Base-by-base conservation (phyloP, 2,113 vertebrate genomes). In the Myiozetetes cayanensis region DNA sequence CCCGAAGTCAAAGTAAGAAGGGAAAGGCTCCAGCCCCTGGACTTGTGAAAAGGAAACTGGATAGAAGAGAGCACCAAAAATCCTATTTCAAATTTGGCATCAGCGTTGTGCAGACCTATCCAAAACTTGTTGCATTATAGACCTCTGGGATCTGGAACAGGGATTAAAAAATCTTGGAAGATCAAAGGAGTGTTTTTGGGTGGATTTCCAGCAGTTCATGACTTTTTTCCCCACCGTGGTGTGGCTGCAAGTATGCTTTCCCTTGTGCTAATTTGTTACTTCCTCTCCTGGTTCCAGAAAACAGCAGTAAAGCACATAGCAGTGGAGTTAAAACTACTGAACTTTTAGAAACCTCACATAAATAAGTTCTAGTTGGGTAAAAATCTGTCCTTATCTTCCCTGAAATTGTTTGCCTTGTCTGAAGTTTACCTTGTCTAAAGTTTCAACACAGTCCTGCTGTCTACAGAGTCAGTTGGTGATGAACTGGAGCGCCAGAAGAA, bases 181-280 rank as follows among this genome's bases (percentile, higher is more conserved):
- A 71, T 67, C n/a, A 88, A 37, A 46, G 58, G 23, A 22, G 75
- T 84, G 53, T 76, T 95, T 92, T 37, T 39, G 70, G 52, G 70
- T 95, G 50, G 30, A 59, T 91, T 96, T 95, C 65, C 71, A 94
- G 41, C 30, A 77, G 91, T 80, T 94, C 41, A 55, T 53, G 9
- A 72, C 73, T 27, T 35, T 56, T 44, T 88, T 19, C 44, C 73
- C 59, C 16, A 47, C n/a, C 14, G 4, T 30, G 59, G 37, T n/a
- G 33, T 43, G 91, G 87, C 82, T 93, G 70, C 55, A 92, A 76
- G 81, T 88, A 88, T 78, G 89, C 35, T 90, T 87, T 86, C 55
- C 47, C 72, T 74, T 72, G 89, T 85, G 92, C 62, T 96, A 95
- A 95, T 96, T 81, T 97, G 86, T 94, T 94, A 96, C 80, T 94